These are phyloP conservation scores for Sebastes dallii DNA, from an alignment of 2,797 vertebrate species.

Conservation along the genomic window DNA sequence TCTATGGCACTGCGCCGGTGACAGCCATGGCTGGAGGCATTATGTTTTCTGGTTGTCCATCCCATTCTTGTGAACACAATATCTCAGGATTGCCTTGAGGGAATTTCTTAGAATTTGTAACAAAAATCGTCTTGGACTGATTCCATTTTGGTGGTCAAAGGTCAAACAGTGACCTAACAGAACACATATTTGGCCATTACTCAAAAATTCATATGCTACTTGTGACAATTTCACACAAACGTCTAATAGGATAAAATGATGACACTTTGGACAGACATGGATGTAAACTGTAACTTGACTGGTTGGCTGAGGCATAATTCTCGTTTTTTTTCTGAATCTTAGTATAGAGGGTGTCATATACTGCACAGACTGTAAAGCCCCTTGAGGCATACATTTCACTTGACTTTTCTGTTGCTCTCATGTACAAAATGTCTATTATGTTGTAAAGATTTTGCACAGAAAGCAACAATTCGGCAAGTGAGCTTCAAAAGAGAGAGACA, in stretches of 20 bases:
- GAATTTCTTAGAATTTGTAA: not conserved
- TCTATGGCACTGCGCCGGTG: not conserved
- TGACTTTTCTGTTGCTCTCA: conserved; percentile 11
- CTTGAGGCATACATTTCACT: not conserved
- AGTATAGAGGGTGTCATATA: not conserved
- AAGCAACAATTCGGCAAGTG: not conserved
- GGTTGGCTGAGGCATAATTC: not conserved
- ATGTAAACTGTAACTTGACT: not conserved
- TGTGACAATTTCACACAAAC: not conserved
- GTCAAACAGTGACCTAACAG: not conserved
- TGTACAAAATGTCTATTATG: conserved; percentile 3
- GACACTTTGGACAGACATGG: not conserved
- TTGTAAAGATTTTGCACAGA: not conserved
- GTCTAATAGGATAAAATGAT: not conserved
- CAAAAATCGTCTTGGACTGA: not conserved
- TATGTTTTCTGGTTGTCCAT: not conserved
- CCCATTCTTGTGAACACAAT: not conserved
- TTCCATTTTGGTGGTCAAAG: not conserved
- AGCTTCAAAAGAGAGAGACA: not conserved
- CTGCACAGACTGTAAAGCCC: not conserved
- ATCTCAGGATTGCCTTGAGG: too few relatives aligned
- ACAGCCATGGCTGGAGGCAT: not conserved
- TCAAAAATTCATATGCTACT: not conserved
- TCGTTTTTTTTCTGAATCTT: not conserved
- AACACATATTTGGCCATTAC: not conserved